Conservation (phyloP, 2,113 vertebrate genomes). For the Panthera tigris region DNA sequence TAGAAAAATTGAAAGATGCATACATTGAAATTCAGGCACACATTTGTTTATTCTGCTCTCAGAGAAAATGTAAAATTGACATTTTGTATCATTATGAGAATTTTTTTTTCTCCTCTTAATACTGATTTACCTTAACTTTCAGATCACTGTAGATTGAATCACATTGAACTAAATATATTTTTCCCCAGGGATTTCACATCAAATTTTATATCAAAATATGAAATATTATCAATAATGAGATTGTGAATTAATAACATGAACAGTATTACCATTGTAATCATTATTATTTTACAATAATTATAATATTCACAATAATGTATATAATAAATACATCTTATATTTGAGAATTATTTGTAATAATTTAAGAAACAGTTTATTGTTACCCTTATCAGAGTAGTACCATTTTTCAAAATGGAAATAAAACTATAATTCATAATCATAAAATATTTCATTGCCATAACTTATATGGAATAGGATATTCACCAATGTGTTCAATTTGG, state of each 20-base stretch:
- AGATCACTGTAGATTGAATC: not conserved
- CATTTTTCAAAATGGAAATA: not conserved
- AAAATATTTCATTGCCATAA: not conserved
- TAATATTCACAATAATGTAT: not conserved
- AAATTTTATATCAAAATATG: not conserved
- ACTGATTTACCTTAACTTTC: not conserved
- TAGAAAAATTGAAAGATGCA: not conserved
- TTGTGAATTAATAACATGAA: not conserved
- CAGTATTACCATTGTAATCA: not conserved
- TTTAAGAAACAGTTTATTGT: not conserved
- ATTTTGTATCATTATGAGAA: not conserved
- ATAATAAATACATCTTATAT: not conserved
- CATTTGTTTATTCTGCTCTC: not conserved
- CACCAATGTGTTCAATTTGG: not conserved
- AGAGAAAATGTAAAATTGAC: not conserved
- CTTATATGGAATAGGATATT: not conserved
- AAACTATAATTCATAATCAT: not conserved
- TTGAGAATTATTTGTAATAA: not conserved
- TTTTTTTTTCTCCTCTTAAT: not conserved
- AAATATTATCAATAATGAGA: not conserved
- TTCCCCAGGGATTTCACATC: not conserved
- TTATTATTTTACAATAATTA: not conserved
- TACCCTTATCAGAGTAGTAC: not conserved
- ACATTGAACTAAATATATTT: not conserved
- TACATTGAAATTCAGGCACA: not conserved